Conservation (phyloP, 2,888 invertebrate species). For the Diachrysia chrysitis region DNA sequence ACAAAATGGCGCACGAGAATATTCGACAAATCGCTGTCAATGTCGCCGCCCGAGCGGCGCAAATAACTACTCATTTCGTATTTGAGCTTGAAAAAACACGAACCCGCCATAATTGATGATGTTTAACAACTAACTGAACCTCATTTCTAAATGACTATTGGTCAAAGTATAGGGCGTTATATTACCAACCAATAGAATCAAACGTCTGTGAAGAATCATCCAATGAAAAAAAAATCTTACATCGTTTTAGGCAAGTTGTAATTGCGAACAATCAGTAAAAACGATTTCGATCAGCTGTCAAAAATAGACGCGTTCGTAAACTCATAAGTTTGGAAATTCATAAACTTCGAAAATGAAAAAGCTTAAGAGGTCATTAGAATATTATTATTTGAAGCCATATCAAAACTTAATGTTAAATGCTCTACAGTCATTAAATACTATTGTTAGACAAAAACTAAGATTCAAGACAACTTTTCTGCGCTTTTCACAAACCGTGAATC, state of each 20-base stretch:
- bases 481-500: too few relatives aligned
- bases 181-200: conserved; percentile 35
- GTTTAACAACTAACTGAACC: conserved; percentile 65
- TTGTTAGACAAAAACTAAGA: too few relatives aligned
- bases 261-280: conserved; percentile 41
- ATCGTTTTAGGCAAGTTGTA: not conserved
- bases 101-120: conserved; percentile 84
- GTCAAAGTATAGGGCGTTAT: rapidly evolving
- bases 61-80: conserved; percentile 87
- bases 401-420: not conserved
- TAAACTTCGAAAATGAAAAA: too few relatives aligned
- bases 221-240: conserved; percentile 27
- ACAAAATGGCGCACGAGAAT: conserved; percentile 88
- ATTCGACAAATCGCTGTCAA: conserved; percentile 87
- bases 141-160: conserved; percentile 44
- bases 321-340: not conserved
- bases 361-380: too few relatives aligned
- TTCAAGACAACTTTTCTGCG: too few relatives aligned
- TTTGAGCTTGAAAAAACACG: conserved; percentile 87
- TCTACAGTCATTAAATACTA: too few relatives aligned
- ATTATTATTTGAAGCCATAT: too few relatives aligned
- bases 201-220: not conserved
- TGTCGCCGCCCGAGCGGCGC: conserved; percentile 85
- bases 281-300: conserved; percentile 39
- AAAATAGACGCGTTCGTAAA: conserved; percentile 45